Base-by-base conservation (phyloP, 1,140 invertebrate genomes). In the Polyergus mexicanus region DNA sequence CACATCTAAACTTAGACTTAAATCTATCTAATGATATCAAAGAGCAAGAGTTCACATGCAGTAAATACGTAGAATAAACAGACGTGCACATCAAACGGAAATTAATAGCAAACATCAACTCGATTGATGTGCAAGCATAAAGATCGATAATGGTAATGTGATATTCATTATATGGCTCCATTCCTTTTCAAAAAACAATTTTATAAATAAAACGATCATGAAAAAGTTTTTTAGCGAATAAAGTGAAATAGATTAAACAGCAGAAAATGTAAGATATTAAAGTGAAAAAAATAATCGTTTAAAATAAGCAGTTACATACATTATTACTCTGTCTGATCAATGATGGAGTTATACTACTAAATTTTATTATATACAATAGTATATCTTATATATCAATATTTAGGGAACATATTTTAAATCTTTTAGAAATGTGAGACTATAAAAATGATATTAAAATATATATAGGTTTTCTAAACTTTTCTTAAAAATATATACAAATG, bases 11-110 rank as follows among this genome's bases (percentile, higher is more conserved):
- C 58, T 60, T 38, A 35, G 58, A 75, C 11, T 72, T 74, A 41
- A 0, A 8, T 25, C 38, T 25, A 60, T 19, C 35, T 56, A 74
- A 74, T 56, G 32, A 74, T 74, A n/a, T 74, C 32, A 54, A 74
- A 72, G 47, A 51, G 47, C 47, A 32, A 54, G 19, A 74, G 51
- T 58, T 75, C n/a, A 4, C n/a, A 65, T n/a, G 25, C 11, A 78
- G 32, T 47, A 51, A 19, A 28, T 56, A 65, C 5, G 22, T 65
- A 85, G 71, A 66, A 58, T 13, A 13, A 75, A 28, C 16, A 60
- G 51, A 8, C 19, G 44, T 44, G 56, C 66, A 83, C 35, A 63
- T 86, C 76, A 74, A 86, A 77, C 71, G 47, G 74, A 89, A 87
- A 76, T 87, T 85, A 65, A 68, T 75, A 28, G 63, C 7, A 87